Conservation (phyloP, 1,140 invertebrate genomes). For the Drosophila virilis region DNA sequence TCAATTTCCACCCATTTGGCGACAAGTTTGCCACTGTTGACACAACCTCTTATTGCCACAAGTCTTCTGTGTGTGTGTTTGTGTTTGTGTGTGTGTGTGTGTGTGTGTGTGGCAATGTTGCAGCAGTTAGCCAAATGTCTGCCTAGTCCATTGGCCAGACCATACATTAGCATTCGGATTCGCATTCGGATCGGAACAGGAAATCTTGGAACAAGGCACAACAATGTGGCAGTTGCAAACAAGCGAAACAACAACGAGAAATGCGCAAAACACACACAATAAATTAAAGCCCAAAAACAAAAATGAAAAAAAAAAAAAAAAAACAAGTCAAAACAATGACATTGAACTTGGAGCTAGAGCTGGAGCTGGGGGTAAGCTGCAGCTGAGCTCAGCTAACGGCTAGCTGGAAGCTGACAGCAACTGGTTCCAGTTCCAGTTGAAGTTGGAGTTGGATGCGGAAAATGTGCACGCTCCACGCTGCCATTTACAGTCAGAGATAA, state of each 20-base stretch:
- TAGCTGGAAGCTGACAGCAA: conserved; percentile 2
- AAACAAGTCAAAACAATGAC: conserved; percentile 44
- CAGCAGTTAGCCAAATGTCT: too few relatives aligned
- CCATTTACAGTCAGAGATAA: conserved; percentile 44
- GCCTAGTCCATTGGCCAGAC: neutral
- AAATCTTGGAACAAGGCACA: conserved; percentile 38
- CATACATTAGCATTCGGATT: conserved; percentile 31
- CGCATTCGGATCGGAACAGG: conserved; percentile 30
- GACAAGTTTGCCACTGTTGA: conserved; percentile 34
- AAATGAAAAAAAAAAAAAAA: too few relatives aligned
- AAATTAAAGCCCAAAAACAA: conserved; percentile 22
- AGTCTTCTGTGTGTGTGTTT: neutral
- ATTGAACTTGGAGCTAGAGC: conserved; percentile 62
- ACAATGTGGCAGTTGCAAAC: conserved; percentile 22
- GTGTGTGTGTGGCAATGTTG: too few relatives aligned
- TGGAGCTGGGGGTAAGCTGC: conserved; percentile 34
- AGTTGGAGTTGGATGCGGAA: conserved; percentile 28
- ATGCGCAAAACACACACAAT: conserved; percentile 22
- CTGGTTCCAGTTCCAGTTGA: conserved; percentile 5
- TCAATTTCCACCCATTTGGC: conserved; percentile 31
- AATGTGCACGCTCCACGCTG: conserved; percentile 23
- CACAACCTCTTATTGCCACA: conserved; percentile 8
- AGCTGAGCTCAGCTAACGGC: neutral
- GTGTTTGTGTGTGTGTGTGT: conserved; percentile 2
- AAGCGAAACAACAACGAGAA: conserved; percentile 6